Evolutionary conservation across 2,797 vertebrate genomes (phyloP).

Genomic region (Cichlasoma orientale): DNA sequence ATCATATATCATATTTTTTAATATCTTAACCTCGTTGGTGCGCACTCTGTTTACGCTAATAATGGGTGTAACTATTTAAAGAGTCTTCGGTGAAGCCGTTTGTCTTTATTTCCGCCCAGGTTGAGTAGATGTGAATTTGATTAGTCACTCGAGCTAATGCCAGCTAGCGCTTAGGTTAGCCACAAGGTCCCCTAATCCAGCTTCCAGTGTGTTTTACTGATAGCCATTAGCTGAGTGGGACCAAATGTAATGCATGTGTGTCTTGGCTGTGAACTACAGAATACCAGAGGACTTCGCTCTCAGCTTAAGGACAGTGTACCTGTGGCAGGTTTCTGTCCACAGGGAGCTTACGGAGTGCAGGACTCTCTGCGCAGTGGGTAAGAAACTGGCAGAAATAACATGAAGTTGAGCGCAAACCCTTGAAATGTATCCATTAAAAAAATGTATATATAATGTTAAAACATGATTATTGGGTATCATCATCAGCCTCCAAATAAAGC

Average conservation of each 20-base stretch:
- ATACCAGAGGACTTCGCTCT: slow-evolving; percentile 86
- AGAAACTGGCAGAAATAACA: background rate
- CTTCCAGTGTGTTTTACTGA: background rate
- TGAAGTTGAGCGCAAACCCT: fast-evolving
- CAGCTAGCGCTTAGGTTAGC: slow-evolving; percentile 34
- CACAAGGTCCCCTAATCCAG: background rate
- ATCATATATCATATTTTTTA: fast-evolving
- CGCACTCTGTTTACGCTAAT: fast-evolving
- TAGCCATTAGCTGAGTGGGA: background rate
- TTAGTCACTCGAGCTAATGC: slow-evolving; percentile 76
- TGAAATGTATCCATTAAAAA: no score
- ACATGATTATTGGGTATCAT: no score
- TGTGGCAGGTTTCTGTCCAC: slow-evolving; percentile 85
- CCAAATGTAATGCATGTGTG: background rate
- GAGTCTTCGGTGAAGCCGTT: fast-evolving
- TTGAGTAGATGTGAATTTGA: slow-evolving; percentile 53
- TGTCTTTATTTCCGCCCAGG: background rate
- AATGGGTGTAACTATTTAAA: fast-evolving
- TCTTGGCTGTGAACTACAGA: slow-evolving; percentile 69
- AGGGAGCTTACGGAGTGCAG: slow-evolving; percentile 86
- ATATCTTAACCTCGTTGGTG: fast-evolving
- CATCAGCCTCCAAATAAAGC: background rate
- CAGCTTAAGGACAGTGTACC: slow-evolving; percentile 91
- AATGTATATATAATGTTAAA: no score
- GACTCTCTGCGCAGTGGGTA: slow-evolving; percentile 91